Conservation (phyloP, 1,140 invertebrate species). For the Caerostris darwini region DNA sequence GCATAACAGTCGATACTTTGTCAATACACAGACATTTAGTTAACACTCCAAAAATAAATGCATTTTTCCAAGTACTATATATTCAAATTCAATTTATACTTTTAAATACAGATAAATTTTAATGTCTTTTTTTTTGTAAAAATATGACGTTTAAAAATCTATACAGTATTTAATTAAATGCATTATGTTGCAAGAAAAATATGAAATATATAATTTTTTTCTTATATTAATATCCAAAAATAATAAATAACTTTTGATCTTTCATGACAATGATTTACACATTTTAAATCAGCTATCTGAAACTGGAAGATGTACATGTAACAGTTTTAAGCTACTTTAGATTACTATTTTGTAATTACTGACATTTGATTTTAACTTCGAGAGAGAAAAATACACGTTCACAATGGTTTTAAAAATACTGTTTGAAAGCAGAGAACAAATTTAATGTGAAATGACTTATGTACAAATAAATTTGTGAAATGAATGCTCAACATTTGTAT, state of each 20-base stretch:
- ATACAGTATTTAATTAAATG: neutral
- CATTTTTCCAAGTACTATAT: neutral
- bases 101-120: neutral
- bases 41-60: slow-evolving; percentile 17
- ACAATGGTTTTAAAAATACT: neutral
- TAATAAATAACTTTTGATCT: too few species aligned
- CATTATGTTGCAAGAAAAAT: neutral
- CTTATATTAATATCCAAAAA: too few species aligned
- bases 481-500: neutral
- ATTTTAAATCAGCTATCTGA: too few species aligned
- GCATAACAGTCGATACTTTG: slow-evolving; percentile 5
- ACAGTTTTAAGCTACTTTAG: too few species aligned
- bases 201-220: too few species aligned
- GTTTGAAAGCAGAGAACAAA: neutral
- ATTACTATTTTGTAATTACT: neutral
- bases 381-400: neutral
- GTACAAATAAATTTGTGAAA: neutral
- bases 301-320: too few species aligned
- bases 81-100: neutral
- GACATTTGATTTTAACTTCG: neutral
- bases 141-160: neutral
- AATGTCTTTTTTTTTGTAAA: neutral
- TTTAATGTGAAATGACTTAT: neutral
- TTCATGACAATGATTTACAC: too few species aligned
- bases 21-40: neutral